Conservation (phyloP, 2,888 invertebrate species). For the Lasioglossum oenotherae region DNA sequence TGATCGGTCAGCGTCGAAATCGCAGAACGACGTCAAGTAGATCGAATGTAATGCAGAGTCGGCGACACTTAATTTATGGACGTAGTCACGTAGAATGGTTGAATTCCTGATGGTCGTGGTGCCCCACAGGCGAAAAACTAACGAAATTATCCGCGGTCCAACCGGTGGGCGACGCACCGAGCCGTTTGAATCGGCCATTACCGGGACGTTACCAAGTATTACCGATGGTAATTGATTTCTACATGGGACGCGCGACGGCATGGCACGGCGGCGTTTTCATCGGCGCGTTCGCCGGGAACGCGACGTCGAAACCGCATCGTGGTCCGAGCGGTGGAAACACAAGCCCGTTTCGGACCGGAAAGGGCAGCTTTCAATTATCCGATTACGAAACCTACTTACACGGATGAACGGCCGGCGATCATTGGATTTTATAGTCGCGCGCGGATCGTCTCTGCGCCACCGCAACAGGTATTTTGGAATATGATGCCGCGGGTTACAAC, state of each 20-base stretch:
- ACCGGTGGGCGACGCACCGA: neutral
- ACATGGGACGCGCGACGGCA: neutral
- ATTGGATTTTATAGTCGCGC: slow-evolving; percentile 43
- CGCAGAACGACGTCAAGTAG: neutral
- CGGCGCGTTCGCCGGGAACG: neutral
- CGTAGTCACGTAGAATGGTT: neutral
- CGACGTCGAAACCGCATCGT: neutral
- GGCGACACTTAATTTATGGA: neutral
- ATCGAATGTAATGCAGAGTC: neutral
- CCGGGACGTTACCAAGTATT: neutral
- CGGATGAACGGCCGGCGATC: slow-evolving; percentile 37
- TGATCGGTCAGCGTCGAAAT: neutral
- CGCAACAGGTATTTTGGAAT: slow-evolving; percentile 63
- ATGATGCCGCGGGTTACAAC: slow-evolving; percentile 40
- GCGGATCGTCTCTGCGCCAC: neutral
- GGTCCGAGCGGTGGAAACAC: neutral
- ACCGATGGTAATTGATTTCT: slow-evolving; percentile 10
- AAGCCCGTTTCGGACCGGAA: neutral
- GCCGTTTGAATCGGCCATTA: neutral
- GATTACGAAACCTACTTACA: slow-evolving; percentile 40
- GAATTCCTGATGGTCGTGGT: neutral
- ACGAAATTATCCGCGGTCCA: neutral
- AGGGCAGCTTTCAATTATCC: slow-evolving; percentile 45
- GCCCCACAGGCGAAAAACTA: neutral
- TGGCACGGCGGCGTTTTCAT: neutral